Evolutionary conservation across 2,797 vertebrate genomes (phyloP), one percentile per base, ranked within the genome.

Genomic region (Ciconia nigra): DNA sequence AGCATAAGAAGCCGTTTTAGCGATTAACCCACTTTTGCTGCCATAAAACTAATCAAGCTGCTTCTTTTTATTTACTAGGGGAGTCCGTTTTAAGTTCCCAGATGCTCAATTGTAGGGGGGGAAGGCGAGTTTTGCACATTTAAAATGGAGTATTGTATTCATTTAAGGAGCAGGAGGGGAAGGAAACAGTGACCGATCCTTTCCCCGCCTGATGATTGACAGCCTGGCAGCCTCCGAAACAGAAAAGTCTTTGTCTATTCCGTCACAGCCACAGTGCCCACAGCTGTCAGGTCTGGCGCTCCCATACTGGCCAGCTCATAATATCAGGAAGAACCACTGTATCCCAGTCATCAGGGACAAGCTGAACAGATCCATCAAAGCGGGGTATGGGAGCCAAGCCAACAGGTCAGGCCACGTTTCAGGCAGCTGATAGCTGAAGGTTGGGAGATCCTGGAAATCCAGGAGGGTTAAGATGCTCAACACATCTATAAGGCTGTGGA

Each of bases 231-330:
- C 42, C 82, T 54, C 58, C 0, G 0, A 59, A 82, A 94, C 74
- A 96, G 83, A 94, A 86, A 79, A 59, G 87, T 37, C 88, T 95
- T 96, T 97, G 87, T 96, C 87, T 89, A 33, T 25, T 74, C 72
- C 66, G 37, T 52, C 74, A 52, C 0, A 5, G 70, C 46, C 33
- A 49, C 55, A 74, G 72, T 71, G 55, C 73, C 81, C 35, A 82
- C 93, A 94, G 95, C 93, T 96, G 91, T 85, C 92, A 89, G 69
- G 59, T 72, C 71, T 20, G 1, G 49, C 3, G 8, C n/a, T 73
- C 39, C 71, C 78, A 51, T 39, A 35, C 78, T 74, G 58, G 76
- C 44, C 49, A 72, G 52, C 70, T 85, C 90, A 83, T 42, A n/a
- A 10, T 39, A 73, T 33, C 47, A 73, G 74, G 89, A 94, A 80